phyloP scores from a whole-genome alignment of 1,140 invertebrate genomes.

The Brachionus calyciflorus region DNA sequence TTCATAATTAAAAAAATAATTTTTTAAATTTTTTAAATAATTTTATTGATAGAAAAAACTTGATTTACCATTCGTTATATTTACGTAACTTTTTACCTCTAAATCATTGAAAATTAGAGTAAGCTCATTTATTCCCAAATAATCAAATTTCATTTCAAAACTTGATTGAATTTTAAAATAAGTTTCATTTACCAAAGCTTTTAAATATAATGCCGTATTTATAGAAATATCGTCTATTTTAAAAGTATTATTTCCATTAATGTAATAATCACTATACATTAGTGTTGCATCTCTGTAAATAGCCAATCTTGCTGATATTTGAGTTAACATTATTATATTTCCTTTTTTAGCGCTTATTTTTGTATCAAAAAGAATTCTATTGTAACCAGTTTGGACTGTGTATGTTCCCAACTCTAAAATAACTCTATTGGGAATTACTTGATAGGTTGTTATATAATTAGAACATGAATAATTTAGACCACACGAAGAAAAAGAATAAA shows the following conservation, averaged over 20 bases:
- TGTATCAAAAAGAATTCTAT: neutral
- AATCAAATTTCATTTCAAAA: neutral
- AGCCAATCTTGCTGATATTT: neutral
- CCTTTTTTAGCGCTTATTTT: neutral
- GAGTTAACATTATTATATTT: neutral
- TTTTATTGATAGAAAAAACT: neutral
- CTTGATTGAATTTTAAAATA: neutral
- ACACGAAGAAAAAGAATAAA: too few species aligned
- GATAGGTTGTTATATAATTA: neutral
- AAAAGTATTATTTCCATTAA: neutral
- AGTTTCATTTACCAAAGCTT: neutral
- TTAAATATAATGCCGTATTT: neutral
- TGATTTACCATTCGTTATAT: neutral
- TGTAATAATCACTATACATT: neutral
- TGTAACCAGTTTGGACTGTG: neutral
- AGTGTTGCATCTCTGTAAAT: neutral
- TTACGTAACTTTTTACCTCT: neutral
- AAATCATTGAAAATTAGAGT: neutral
- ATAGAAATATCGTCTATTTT: neutral
- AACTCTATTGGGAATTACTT: neutral
- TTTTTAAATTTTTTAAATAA: neutral
- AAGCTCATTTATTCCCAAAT: neutral
- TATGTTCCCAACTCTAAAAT: neutral
- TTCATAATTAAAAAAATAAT: neutral
- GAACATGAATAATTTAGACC: neutral